Conservation (phyloP, 2,113 vertebrate species). For the Pipa parva region DNA sequence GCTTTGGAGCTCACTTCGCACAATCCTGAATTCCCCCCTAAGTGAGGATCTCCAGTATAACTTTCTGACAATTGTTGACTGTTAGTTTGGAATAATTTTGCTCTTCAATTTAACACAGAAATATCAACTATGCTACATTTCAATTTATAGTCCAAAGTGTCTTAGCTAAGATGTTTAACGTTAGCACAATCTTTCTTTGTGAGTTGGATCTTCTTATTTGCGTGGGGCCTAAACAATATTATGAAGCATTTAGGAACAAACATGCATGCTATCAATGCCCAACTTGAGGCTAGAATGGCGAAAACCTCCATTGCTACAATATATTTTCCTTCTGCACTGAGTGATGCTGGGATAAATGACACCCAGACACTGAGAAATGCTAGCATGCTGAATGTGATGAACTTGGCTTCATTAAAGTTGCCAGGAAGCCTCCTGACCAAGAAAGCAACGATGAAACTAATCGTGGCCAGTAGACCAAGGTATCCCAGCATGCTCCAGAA, state of each 20-base stretch:
- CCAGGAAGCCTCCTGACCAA: background rate
- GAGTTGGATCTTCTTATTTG: background rate
- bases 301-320: background rate
- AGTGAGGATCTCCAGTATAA: too few species aligned
- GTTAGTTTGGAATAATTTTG: too few species aligned
- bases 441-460: background rate
- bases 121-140: too few species aligned
- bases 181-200: background rate
- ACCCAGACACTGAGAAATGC: background rate
- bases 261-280: background rate
- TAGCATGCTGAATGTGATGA: background rate
- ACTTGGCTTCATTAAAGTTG: background rate
- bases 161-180: too few species aligned
- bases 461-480: conserved; percentile 9
- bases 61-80: too few species aligned
- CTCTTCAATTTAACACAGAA: too few species aligned
- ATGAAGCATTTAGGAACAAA: background rate
- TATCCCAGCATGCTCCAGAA: conserved; percentile 38
- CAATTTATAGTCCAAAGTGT: too few species aligned
- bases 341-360: background rate
- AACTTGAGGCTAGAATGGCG: background rate
- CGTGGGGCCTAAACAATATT: background rate
- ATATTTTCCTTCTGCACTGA: background rate
- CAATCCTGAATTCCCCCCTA: too few species aligned
- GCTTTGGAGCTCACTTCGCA: too few species aligned